Evolutionary conservation across 2,888 invertebrate genomes (phyloP).

Genomic region (Pimpla rufipes): DNA sequence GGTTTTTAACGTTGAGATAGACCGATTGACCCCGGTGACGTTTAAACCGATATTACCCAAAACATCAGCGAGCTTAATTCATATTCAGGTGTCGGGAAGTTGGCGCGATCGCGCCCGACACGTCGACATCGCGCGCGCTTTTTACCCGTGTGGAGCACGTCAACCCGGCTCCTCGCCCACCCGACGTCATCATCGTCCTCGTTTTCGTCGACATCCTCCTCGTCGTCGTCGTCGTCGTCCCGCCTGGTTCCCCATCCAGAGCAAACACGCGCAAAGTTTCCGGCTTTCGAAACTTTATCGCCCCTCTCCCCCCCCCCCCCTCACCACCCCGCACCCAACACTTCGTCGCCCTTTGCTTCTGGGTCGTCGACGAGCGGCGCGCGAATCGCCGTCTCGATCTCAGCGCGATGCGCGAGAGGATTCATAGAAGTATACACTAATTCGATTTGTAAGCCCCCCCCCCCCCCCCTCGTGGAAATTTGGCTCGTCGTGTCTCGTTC

Average conservation of each 20-base stretch:
- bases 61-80: conserved; percentile 3
- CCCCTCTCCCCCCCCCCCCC: too few species aligned
- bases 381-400: conserved; percentile 48
- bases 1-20: background rate
- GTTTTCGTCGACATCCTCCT: conserved; percentile 30
- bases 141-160: conserved; percentile 8
- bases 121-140: conserved; percentile 2
- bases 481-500: conserved; percentile 72
- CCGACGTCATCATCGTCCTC: conserved; percentile 27
- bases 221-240: conserved; percentile 18
- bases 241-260: conserved; percentile 25
- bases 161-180: conserved; percentile 10
- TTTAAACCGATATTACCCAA: background rate
- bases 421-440: conserved; percentile 75
- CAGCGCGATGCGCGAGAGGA: conserved; percentile 70
- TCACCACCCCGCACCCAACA: background rate
- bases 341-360: conserved; percentile 23
- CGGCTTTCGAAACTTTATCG: conserved; percentile 53
- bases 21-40: background rate
- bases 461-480: conserved; percentile 73
- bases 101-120: conserved; percentile 6
- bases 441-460: conserved; percentile 75
- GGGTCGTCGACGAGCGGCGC: conserved; percentile 26
- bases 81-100: background rate
- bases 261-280: conserved; percentile 57